phyloP scores from a whole-genome alignment of 2,888 invertebrate genomes.

The Lucinisca nassula region DNA sequence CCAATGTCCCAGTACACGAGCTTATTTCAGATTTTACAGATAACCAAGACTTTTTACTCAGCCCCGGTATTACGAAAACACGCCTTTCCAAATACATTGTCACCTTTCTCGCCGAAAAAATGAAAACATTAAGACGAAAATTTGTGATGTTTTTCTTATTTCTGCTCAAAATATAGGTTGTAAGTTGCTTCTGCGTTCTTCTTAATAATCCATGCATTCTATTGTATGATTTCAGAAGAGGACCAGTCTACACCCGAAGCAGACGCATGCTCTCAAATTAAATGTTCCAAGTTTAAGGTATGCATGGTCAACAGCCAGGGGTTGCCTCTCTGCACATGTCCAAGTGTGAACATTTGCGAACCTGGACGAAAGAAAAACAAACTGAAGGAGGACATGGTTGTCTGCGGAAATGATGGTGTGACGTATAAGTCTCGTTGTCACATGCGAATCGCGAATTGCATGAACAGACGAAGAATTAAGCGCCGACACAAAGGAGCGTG shows the following conservation, averaged over 20 bases:
- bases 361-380: slow-evolving; percentile 63
- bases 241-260: slow-evolving; percentile 52
- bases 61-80: no score
- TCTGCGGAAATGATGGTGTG: slow-evolving; percentile 83
- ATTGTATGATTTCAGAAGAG: background rate
- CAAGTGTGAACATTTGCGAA: slow-evolving; percentile 81
- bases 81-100: no score
- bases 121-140: no score
- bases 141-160: no score
- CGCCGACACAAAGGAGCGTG: slow-evolving; percentile 70
- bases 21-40: no score
- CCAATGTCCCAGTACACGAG: no score
- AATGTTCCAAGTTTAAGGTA: slow-evolving; percentile 84
- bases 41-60: no score
- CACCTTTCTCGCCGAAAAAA: no score
- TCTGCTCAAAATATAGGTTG: no score
- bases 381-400: slow-evolving; percentile 43
- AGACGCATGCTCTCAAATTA: slow-evolving; percentile 79
- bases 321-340: slow-evolving; percentile 85
- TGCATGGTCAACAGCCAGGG: slow-evolving; percentile 86
- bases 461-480: slow-evolving; percentile 70
- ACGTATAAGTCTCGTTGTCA: slow-evolving; percentile 82
- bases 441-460: slow-evolving; percentile 78
- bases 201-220: no score
- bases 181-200: no score